Base-by-base conservation (phyloP, 2,888 invertebrate species). In the Polyommatus iphigenia region DNA sequence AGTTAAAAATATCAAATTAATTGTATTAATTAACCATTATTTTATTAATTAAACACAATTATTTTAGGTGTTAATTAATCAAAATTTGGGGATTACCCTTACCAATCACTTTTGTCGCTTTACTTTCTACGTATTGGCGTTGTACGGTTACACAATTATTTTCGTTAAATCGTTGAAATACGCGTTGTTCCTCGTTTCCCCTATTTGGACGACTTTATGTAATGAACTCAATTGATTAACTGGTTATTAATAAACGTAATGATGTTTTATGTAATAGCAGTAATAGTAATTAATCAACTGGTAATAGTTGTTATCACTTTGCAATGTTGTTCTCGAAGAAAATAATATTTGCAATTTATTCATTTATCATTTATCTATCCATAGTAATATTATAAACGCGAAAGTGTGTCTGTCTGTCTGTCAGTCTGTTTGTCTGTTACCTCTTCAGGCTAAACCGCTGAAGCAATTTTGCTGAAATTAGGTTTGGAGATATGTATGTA, bases 81-180 rank as follows among this genome's bases (percentile, higher is more conserved):
- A 29, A 24, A 24, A 10, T 67, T 29, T 4, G 67, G 13, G 13
- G 2, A 59, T 59, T 20, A 29, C 29, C 5, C 29, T 67, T 67
- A 67, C 67, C 24, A 67, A 67, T 29, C 29, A 29, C 67, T 67
- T 24, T 62, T 62, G 59, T 62, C 29, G 67, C 29, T 67, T 29
- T n/a, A 50, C 75, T 75, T 75, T 75, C 50, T 24, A 24, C 50
- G 50, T 13, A 72, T 20, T 75, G 54, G 50, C 75, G 54, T 75
- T 75, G 75, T n/a, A 41, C 50, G 75, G 50, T 75, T 54, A 75
- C 50, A 29, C 24, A 50, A 75, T 75, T 75, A 75, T 50, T 75
- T 75, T 20, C 20, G 73, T 46, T 29, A 24, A 54, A 54, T 18
- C 54, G 54, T 5, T 54, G 1, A 75, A 24, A 20, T 75, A 24